These are phyloP conservation scores for Stratiomys singularior DNA, from an alignment of 2,888 invertebrate genomes.

Conservation along the genomic window DNA sequence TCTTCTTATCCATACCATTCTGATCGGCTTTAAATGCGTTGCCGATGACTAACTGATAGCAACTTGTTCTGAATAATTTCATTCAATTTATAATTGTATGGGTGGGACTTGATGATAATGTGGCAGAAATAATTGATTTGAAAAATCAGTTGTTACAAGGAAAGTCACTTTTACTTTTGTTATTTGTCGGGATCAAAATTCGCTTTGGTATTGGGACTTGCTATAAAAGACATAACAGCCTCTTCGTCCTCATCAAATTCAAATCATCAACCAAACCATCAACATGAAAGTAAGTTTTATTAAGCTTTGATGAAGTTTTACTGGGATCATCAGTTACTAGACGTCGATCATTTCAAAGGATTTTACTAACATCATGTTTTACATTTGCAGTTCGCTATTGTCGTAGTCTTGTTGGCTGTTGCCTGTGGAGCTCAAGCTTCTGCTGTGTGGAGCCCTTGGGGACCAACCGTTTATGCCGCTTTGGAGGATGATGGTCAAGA, in stretches of 20 bases:
- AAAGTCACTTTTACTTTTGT: slow-evolving; percentile 22
- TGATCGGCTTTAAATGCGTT: too few species aligned
- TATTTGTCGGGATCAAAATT: neutral
- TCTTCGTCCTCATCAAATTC: neutral
- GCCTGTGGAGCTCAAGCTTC: slow-evolving; percentile 54
- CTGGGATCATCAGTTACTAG: neutral
- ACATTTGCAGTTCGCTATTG: slow-evolving; percentile 57
- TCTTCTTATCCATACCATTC: too few species aligned
- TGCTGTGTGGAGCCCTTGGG: slow-evolving; percentile 35
- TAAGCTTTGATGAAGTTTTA: neutral
- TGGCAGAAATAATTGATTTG: too few species aligned
- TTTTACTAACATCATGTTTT: neutral
- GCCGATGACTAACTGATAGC: too few species aligned
- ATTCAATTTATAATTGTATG: too few species aligned
- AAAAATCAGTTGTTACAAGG: slow-evolving; percentile 11
- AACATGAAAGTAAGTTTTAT: slow-evolving; percentile 62
- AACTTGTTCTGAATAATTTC: too few species aligned
- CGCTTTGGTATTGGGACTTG: neutral
- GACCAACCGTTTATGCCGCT: neutral
- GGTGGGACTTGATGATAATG: too few species aligned
- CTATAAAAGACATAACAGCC: neutral
- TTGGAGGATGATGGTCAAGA: slow-evolving; percentile 42
- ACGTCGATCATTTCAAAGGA: neutral
- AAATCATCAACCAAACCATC: slow-evolving; percentile 49
- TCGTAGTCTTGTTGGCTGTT: slow-evolving; percentile 59